Evolutionary conservation across 1,140 invertebrate genomes (phyloP).

Genomic region (Maniola jurtina): DNA sequence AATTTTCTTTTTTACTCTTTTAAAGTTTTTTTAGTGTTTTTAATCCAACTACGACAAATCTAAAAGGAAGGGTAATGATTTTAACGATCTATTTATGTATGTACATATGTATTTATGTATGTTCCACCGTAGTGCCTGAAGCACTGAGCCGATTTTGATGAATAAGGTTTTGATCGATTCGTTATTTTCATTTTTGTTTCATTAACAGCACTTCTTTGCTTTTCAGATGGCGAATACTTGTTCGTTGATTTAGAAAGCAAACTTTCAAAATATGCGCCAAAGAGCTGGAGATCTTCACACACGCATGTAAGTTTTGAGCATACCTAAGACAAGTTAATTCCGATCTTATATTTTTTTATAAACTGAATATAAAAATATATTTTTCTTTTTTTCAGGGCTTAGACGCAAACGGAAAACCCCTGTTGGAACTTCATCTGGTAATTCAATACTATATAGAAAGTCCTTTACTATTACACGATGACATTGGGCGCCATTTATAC

Average conservation of each 20-base stretch:
- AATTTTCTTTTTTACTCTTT: too few species aligned
- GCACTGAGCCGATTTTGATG: too few species aligned
- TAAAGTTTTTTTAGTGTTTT: too few species aligned
- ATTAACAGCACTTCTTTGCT: background rate
- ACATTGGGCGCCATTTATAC: constrained; percentile 93
- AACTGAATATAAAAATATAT: background rate
- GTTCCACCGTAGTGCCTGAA: too few species aligned
- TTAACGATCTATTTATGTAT: too few species aligned
- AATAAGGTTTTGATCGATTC: too few species aligned
- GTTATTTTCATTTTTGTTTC: too few species aligned
- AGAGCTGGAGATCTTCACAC: constrained; percentile 95
- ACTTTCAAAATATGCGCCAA: constrained; percentile 96
- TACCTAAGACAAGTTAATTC: background rate
- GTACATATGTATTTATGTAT: too few species aligned
- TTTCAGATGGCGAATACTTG: constrained; percentile 95
- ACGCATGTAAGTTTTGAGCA: constrained; percentile 87
- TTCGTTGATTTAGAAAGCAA: constrained; percentile 97
- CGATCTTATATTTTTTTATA: background rate
- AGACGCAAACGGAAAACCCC: constrained; percentile 92
- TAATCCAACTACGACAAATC: too few species aligned
- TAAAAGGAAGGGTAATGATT: too few species aligned
- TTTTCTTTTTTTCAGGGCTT: constrained; percentile 84
- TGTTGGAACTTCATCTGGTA: constrained; percentile 93
- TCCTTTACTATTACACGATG: constrained; percentile 91
- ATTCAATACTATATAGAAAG: constrained; percentile 97